Evolutionary conservation across 2,888 invertebrate species (phyloP), one percentile per base, ranked within the genome.

Genomic region (Spodoptera littoralis): DNA sequence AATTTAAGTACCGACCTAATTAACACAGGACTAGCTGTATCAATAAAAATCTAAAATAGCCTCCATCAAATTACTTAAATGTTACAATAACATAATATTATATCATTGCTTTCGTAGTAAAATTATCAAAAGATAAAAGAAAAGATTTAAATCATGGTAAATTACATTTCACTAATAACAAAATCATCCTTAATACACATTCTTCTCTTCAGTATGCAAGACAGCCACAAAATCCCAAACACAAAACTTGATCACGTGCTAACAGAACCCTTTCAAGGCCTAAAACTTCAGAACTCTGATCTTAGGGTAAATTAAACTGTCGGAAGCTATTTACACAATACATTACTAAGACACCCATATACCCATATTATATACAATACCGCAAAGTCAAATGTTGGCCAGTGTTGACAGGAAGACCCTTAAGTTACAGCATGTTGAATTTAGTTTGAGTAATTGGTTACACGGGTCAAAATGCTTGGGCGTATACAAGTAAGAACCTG

Each of bases 371-470:
- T 75, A 70, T 53, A 75, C 62, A 62, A 65, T 55, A 62, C 57
- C 59, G 13, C 57, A 56, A 57, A 73, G 65, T 62, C 69, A 69
- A 69, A 77, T 62, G 57, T 64, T 64, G 22, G 48, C 58, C 52
- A 63, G 60, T 80, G 79, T 71, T 74, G 62, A 74, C 66, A 53
- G 44, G 52, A 46, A 73, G 52, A 60, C 70, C 76, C 65, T 54
- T 68, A 75, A 78, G 67, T 80, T 78, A 58, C 56, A 65, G 56
- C 76, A 78, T 78, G 79, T 72, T 74, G 70, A 70, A 78, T 75
- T 72, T 68, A 72, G 64, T 78, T 76, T 67, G 79, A 79, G 65
- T 72, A 79, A 79, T 79, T 78, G 76, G 65, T 78, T 73, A 79
- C 79, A 79, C 60, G 81, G 79, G 81, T 80, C 79, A 78, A 65